phyloP scores from a whole-genome alignment of 2,888 invertebrate genomes.

The Agapetus fuscipes region DNA sequence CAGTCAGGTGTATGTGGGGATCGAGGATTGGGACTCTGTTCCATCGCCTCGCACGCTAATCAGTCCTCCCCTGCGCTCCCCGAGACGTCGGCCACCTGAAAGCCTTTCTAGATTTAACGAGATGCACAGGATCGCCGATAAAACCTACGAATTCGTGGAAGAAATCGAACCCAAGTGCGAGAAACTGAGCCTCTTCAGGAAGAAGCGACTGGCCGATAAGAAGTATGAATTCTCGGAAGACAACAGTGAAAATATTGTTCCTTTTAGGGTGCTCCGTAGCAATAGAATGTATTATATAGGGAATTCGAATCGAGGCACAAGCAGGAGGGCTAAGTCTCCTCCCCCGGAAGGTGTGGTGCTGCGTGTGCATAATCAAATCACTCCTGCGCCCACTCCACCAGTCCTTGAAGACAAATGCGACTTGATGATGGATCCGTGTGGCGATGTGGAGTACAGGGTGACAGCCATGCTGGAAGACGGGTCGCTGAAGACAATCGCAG shows the following conservation, averaged over 20 bases:
- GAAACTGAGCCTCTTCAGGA: conserved; percentile 77
- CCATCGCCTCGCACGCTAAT: conserved; percentile 41
- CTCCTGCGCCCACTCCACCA: conserved; percentile 31
- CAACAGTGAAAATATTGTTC: conserved; percentile 54
- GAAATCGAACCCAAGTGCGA: conserved; percentile 73
- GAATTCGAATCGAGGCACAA: conserved; percentile 30
- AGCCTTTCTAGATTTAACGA: conserved; percentile 45
- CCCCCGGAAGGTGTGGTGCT: conserved; percentile 38
- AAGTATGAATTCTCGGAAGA: conserved; percentile 88
- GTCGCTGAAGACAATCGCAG: conserved; percentile 40
- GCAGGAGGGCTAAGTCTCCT: conserved; percentile 37
- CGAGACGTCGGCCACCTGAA: conserved; percentile 39
- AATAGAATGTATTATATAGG: conserved; percentile 44
- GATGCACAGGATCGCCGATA: conserved; percentile 51
- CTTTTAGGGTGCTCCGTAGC: conserved; percentile 52
- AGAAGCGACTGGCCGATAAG: conserved; percentile 78
- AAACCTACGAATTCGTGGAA: conserved; percentile 79
- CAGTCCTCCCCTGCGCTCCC: conserved; percentile 40
- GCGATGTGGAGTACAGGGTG: conserved; percentile 42
- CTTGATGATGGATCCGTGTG: conserved; percentile 31
- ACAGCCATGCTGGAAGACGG: conserved; percentile 45
- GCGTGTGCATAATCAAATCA: conserved; percentile 41
- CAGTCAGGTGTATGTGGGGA: conserved; percentile 28
- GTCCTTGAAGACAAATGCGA: conserved; percentile 30
- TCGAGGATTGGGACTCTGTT: conserved; percentile 46